Percentiles rank a stretch among this genome's conserved stretches.
Conservation (phyloP, 2,113 vertebrate genomes). For the Paralichthys olivaceus region DNA sequence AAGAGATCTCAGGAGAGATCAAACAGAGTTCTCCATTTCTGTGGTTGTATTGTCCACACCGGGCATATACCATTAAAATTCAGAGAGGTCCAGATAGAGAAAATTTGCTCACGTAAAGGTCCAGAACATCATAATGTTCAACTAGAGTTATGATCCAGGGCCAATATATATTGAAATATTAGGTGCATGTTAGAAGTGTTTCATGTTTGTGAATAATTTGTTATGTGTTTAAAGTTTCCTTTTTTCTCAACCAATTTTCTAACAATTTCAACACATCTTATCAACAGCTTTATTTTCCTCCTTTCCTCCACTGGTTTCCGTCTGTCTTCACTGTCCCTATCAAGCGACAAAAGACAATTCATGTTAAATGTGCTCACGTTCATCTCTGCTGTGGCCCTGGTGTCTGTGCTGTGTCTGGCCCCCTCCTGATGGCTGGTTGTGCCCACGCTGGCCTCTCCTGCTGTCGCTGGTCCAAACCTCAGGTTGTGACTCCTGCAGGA, state of each 20-base stretch:
- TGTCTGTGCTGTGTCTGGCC: constrained; percentile 46
- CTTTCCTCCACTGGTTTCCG: too few relatives aligned
- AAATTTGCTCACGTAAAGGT: not conserved
- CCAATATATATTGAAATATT: too few relatives aligned
- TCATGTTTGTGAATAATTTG: too few relatives aligned
- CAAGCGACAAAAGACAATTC: not conserved
- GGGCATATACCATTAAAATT: not conserved
- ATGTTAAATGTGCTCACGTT: constrained; percentile 82
- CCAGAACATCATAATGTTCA: too few relatives aligned
- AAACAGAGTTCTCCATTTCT: not conserved
- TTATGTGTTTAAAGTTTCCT: too few relatives aligned
- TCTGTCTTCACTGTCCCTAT: not conserved
- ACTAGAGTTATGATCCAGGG: too few relatives aligned
- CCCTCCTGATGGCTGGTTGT: constrained; percentile 59
- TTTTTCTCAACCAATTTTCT: too few relatives aligned
- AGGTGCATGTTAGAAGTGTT: too few relatives aligned
- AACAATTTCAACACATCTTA: too few relatives aligned
- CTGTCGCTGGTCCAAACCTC: constrained; percentile 80
- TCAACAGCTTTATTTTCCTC: too few relatives aligned
- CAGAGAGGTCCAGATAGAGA: not conserved
- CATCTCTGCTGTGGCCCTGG: constrained; percentile 84
- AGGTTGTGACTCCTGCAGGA: constrained; percentile 78
- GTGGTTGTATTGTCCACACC: not conserved
- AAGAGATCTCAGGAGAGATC: not conserved
- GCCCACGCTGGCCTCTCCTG: constrained; percentile 66